Conservation (phyloP, 2,797 vertebrate genomes). For the Decapterus maruadsi region DNA sequence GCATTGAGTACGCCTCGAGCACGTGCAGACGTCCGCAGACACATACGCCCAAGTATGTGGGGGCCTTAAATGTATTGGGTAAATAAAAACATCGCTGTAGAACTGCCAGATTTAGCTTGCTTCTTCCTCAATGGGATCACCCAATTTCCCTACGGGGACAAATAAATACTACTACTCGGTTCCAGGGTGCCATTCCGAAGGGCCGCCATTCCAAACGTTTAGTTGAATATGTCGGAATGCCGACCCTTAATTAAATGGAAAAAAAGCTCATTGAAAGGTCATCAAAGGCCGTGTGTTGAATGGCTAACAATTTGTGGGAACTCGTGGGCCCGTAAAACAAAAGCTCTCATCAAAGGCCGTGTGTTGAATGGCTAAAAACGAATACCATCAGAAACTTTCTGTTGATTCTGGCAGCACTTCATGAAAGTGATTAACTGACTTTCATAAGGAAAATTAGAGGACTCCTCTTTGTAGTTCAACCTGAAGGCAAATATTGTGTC, state of each 20-base stretch:
- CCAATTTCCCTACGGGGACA: too few relatives aligned
- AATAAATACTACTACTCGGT: too few relatives aligned
- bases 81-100: slow-evolving; percentile 9
- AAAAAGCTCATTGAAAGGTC: too few relatives aligned
- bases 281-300: too few relatives aligned
- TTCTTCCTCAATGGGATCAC: slow-evolving; percentile 1
- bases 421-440: background rate
- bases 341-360: slow-evolving; percentile 55
- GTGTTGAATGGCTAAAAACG: slow-evolving; percentile 42
- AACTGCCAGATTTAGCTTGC: slow-evolving; percentile 9
- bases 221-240: too few relatives aligned
- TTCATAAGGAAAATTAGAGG: background rate
- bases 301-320: slow-evolving; percentile 40
- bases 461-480: background rate
- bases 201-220: too few relatives aligned
- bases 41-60: too few relatives aligned
- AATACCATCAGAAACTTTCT: slow-evolving; percentile 34
- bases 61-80: background rate
- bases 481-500: background rate
- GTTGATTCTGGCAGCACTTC: slow-evolving; percentile 16
- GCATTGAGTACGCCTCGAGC: too few relatives aligned
- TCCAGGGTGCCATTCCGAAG: too few relatives aligned
- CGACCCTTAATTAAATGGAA: too few relatives aligned
- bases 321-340: slow-evolving; percentile 49
- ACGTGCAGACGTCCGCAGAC: too few relatives aligned